These are phyloP conservation scores for Thryonomys swinderianus DNA, from an alignment of 2,113 vertebrate species.

Conservation along the genomic window DNA sequence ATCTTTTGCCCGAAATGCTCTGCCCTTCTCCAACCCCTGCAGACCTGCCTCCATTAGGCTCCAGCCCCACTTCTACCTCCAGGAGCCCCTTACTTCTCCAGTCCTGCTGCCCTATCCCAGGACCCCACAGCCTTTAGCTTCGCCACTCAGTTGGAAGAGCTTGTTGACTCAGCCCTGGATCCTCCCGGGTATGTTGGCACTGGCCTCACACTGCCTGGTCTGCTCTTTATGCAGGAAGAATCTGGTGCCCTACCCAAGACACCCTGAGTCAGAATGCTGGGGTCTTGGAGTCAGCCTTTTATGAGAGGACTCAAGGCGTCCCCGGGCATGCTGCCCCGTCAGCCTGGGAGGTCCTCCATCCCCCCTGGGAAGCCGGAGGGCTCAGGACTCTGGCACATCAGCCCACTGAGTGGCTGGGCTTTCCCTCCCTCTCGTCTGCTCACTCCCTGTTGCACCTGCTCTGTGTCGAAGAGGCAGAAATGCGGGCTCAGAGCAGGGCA, in stretches of 20 bases:
- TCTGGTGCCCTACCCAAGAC: neutral
- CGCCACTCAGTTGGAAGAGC: neutral
- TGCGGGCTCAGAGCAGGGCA: neutral
- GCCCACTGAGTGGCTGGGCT: neutral
- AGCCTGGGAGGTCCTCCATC: neutral
- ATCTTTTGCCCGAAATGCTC: neutral
- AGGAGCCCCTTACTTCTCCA: neutral
- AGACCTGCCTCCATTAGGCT: neutral
- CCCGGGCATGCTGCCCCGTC: neutral
- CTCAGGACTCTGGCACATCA: neutral
- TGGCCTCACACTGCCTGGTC: neutral
- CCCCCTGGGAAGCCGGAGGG: neutral
- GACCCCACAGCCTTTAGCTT: neutral
- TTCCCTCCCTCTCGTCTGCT: neutral
- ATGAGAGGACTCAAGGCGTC: neutral
- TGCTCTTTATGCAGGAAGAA: neutral
- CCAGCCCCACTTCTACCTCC: neutral
- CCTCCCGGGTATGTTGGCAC: neutral
- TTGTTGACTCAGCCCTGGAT: neutral
- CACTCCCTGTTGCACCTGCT: neutral
- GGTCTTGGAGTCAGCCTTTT: neutral
- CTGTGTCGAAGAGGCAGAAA: neutral
- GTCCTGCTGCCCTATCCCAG: neutral
- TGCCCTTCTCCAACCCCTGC: neutral
- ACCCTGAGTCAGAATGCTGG: neutral